Evolutionary conservation across 2,888 invertebrate genomes (phyloP).

Genomic region (Caenorhabditis macrosperma): DNA sequence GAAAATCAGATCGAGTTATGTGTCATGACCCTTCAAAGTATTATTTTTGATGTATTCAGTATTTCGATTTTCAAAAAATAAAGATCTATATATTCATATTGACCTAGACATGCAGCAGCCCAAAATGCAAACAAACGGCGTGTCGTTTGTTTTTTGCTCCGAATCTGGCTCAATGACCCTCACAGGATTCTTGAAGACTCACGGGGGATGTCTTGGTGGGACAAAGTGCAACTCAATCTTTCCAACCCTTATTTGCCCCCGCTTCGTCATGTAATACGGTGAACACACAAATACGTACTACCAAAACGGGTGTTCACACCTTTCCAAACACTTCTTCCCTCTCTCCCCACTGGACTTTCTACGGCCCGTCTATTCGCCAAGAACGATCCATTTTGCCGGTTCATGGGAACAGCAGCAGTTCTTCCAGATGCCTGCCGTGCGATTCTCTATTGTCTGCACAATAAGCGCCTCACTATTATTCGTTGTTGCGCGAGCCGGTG

Average conservation of each 20-base stretch:
- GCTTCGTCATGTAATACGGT: conserved; percentile 47
- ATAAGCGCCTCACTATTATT: conserved; percentile 42
- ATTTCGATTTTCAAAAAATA: conserved; percentile 10
- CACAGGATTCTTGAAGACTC: conserved; percentile 9
- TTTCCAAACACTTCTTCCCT: conserved; percentile 21
- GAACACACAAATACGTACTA: conserved; percentile 37
- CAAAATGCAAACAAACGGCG: conserved; percentile 9
- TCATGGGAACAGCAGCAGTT: conserved; percentile 46
- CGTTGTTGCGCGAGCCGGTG: conserved; percentile 57
- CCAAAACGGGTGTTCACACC: conserved; percentile 57
- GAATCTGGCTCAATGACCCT: conserved; percentile 30
- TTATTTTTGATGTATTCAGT: conserved; percentile 13
- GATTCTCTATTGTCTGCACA: conserved; percentile 52
- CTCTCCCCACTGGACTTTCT: not conserved
- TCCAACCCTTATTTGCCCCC: conserved; percentile 29
- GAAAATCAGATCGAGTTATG: conserved; percentile 19
- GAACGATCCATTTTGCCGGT: conserved; percentile 10
- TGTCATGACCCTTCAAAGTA: conserved; percentile 46
- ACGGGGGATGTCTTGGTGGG: not conserved
- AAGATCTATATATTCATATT: conserved; percentile 1
- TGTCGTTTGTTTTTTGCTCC: conserved; percentile 17
- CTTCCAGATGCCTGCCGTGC: conserved; percentile 45
- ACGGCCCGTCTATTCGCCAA: not conserved
- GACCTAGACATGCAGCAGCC: not conserved
- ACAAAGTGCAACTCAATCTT: conserved; percentile 21